Evolutionary conservation across 2,888 invertebrate genomes (phyloP).

Genomic region (Harpagoxenus sublaevis): DNA sequence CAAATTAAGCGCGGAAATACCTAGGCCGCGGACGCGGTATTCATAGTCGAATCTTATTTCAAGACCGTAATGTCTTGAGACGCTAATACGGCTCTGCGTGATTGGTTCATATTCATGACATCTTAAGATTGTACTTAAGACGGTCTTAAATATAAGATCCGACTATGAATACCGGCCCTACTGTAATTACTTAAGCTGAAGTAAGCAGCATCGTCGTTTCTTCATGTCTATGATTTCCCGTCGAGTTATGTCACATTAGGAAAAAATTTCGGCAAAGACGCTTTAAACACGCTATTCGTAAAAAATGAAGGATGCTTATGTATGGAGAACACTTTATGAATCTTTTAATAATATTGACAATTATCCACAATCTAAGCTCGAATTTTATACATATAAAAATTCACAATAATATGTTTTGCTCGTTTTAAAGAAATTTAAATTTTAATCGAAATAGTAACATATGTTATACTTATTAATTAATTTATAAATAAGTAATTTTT

Average conservation of each 20-base stretch:
- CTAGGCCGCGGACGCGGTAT: no score
- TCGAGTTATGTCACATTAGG: background rate
- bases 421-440: background rate
- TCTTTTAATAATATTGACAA: background rate
- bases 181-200: background rate
- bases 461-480: background rate
- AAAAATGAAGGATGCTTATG: background rate
- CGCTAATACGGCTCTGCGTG: no score
- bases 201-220: background rate
- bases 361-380: background rate
- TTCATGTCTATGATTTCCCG: background rate
- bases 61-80: no score
- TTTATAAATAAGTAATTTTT: background rate
- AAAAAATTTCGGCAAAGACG: background rate
- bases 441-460: background rate
- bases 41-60: no score
- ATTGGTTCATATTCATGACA: no score
- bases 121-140: no score
- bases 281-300: background rate
- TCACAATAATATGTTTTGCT: background rate
- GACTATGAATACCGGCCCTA: no score
- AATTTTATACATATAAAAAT: background rate
- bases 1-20: conserved; percentile 25
- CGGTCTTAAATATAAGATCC: no score
- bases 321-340: background rate